Evolutionary conservation across 2,888 invertebrate genomes (phyloP), one percentile per base, ranked within the genome.

Genomic region (Drosophila neonasuta): DNA sequence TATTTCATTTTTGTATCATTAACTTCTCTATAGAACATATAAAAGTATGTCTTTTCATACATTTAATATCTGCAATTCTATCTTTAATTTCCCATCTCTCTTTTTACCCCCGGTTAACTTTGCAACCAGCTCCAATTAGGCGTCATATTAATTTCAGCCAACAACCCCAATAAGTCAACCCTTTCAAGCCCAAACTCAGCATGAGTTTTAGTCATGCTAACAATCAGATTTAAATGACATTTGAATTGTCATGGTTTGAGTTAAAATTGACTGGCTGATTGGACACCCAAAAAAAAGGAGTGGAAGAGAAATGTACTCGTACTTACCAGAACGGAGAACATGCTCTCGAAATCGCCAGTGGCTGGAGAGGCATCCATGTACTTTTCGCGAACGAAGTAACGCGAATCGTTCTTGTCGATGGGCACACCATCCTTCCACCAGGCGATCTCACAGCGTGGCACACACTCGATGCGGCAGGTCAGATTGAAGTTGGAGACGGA

Each of bases 391-490:
- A 95, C 93, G 81, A 94, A 94, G 91, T 96, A 97, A 41, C 93
- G 92, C 32, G 88, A 84, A 76, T 90, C 88, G 61, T 92, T 92
- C 48, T 92, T 93, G 57, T 88, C 89, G 74, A 97, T 94, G 9
- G 93, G 93, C 29, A 93, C 91, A 3, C 94, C 95, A 87, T 96
- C 95, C 88, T 96, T 96, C 76, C 94, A 92, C 97, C 97, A 97
- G 24, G 94, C 93, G 61, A 97, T 95, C 73, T 94, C 93, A 91
- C 97, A 97, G 36, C 95, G 92, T 0, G 97, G 97, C 9, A 95
- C 95, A 88, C 97, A 97, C 89, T 97, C 97, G 57, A 97, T 96
- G 71, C 96, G 94, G 90, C 97, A 97, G 1, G 95, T 95, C 13
- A 97, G 92, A 59, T 96, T 94, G 59, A 95, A 95, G 90, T 95